phyloP scores from a whole-genome alignment of 1,140 invertebrate genomes.

The Elysia chlorotica region DNA sequence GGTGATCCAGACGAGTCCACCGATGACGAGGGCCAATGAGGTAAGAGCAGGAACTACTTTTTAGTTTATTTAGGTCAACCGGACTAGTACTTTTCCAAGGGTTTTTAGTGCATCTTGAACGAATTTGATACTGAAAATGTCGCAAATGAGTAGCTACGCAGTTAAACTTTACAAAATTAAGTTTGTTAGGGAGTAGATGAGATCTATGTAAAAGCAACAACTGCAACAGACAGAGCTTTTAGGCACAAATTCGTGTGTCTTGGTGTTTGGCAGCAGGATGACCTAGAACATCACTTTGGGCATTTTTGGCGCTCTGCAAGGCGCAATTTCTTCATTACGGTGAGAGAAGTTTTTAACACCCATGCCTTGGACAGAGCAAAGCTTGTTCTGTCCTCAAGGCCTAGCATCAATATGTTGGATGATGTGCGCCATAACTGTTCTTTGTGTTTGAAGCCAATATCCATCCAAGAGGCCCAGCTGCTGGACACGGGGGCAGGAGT shows the following conservation, averaged over 20 bases:
- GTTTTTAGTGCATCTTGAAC: too few relatives aligned
- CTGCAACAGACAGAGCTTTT: neutral
- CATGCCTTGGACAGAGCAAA: neutral
- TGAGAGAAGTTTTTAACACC: neutral
- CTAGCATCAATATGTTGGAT: neutral
- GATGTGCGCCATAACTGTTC: neutral
- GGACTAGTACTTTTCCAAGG: too few relatives aligned
- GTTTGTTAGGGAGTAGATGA: too few relatives aligned
- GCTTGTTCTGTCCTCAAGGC: neutral
- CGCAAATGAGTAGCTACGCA: too few relatives aligned
- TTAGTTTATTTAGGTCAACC: too few relatives aligned
- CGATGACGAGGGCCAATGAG: too few relatives aligned
- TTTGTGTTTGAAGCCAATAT: neutral
- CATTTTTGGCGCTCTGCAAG: neutral
- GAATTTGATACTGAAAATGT: too few relatives aligned
- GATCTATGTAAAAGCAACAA: neutral
- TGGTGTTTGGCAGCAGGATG: neutral
- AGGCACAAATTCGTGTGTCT: neutral
- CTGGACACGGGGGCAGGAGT: too few relatives aligned
- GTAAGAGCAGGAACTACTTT: too few relatives aligned
- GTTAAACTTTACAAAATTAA: too few relatives aligned
- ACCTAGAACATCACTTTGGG: conserved; percentile 1
- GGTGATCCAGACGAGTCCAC: too few relatives aligned
- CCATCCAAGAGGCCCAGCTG: neutral
- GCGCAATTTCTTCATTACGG: neutral